Percentiles rank a stretch among this genome's conserved stretches.
These are phyloP conservation scores for Chirona hameri DNA, from an alignment of 2,888 invertebrate species.

Conservation along the genomic window DNA sequence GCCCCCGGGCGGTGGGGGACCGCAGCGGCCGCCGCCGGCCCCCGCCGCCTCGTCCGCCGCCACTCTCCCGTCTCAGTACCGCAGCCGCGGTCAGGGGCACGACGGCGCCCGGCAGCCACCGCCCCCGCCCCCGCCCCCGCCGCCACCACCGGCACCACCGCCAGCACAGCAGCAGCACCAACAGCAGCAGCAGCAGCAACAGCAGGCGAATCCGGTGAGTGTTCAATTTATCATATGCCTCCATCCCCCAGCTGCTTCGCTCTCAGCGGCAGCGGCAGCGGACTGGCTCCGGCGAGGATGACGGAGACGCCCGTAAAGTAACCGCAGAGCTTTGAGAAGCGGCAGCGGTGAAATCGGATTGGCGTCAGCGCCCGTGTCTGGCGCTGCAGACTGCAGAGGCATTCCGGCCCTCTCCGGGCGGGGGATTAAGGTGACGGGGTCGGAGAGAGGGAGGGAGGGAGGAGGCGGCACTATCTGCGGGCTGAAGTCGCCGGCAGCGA, in stretches of 20 bases:
- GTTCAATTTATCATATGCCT: neutral
- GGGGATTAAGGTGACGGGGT: neutral
- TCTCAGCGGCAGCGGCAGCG: no score
- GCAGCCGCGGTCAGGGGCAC: neutral
- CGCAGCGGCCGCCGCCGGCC: neutral
- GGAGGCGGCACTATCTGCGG: neutral
- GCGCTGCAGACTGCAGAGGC: neutral
- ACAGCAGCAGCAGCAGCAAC: neutral
- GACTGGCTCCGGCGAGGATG: no score
- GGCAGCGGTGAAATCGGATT: neutral
- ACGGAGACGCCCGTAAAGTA: no score
- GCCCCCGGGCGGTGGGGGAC: neutral
- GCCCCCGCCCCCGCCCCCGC: neutral
- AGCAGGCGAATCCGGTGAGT: neutral
- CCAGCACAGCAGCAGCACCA: neutral
- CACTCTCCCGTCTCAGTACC: conserved; percentile 3
- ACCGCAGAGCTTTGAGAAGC: neutral
- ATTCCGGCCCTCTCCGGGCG: neutral
- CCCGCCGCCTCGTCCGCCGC: neutral
- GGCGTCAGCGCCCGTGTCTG: neutral
- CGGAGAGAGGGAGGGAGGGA: neutral
- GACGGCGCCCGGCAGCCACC: neutral
- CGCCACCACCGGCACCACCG: neutral
- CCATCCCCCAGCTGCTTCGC: neutral
- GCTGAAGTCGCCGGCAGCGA: no score